Evolutionary conservation across 2,797 vertebrate genomes (phyloP).

Genomic region (Yasuhikotakia modesta): DNA sequence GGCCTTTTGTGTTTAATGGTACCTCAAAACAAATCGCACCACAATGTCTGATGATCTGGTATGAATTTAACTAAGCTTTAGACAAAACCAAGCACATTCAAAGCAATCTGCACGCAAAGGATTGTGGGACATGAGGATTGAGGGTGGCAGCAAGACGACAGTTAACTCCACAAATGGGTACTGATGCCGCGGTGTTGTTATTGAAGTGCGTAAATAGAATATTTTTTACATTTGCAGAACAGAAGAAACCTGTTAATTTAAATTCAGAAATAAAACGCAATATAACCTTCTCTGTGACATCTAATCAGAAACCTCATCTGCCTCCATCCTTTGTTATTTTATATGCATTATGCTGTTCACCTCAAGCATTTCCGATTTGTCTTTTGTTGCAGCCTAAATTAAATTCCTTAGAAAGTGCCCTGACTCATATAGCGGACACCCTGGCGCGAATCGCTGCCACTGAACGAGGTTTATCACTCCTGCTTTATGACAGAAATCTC

Average conservation of each 20-base stretch:
- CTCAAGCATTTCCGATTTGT: slow-evolving; percentile 53
- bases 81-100: too few species aligned
- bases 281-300: slow-evolving; percentile 25
- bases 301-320: slow-evolving; percentile 30
- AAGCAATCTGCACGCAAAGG: neutral
- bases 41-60: too few species aligned
- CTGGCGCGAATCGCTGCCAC: slow-evolving; percentile 87
- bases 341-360: slow-evolving; percentile 26
- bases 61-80: too few species aligned
- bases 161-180: neutral
- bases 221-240: neutral
- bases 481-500: slow-evolving; percentile 84
- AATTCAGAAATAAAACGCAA: slow-evolving; percentile 33
- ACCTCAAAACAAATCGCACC: too few species aligned
- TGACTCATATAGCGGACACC: slow-evolving; percentile 86
- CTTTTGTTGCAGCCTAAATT: slow-evolving; percentile 73
- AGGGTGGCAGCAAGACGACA: neutral
- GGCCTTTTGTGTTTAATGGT: too few species aligned
- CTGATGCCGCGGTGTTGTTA: neutral
- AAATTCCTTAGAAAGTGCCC: slow-evolving; percentile 78
- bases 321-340: slow-evolving; percentile 25
- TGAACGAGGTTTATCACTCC: slow-evolving; percentile 85
- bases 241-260: slow-evolving; percentile 24
- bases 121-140: neutral
- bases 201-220: neutral